Evolutionary conservation across 2,888 invertebrate species (phyloP).

Genomic region (Parnassius smintheus): DNA sequence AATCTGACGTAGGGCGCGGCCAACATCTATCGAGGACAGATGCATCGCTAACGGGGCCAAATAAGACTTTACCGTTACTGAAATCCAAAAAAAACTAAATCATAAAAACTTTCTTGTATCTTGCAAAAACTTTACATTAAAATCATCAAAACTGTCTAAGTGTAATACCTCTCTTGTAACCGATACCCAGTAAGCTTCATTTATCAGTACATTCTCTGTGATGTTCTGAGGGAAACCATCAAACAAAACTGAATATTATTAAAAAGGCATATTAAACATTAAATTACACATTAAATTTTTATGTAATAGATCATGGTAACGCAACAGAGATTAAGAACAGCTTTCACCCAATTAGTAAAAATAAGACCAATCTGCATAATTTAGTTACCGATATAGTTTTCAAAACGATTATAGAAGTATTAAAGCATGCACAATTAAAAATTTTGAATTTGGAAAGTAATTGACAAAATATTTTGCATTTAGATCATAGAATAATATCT

Average conservation of each 20-base stretch:
- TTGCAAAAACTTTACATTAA: constrained; percentile 80
- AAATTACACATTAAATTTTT: constrained; percentile 31
- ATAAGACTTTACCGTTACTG: constrained; percentile 80
- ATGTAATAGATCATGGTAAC: constrained; percentile 30
- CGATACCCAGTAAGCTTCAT: constrained; percentile 96
- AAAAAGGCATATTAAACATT: constrained; percentile 54
- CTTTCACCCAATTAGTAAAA: constrained; percentile 72
- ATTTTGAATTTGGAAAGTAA: constrained; percentile 50
- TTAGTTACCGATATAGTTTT: constrained; percentile 35
- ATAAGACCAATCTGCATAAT: constrained; percentile 72
- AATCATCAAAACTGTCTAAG: constrained; percentile 82
- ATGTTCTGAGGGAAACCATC: constrained; percentile 92
- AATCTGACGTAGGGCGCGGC: constrained; percentile 39
- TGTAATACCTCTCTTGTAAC: constrained; percentile 93
- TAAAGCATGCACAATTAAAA: constrained; percentile 60
- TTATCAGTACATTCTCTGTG: constrained; percentile 97
- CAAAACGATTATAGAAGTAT: constrained; percentile 45
- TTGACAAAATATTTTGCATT: constrained; percentile 15
- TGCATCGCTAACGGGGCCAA: constrained; percentile 82
- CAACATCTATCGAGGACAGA: constrained; percentile 79
- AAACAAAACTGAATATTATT: constrained; percentile 78
- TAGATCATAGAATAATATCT: constrained; percentile 40
- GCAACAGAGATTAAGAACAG: constrained; percentile 49
- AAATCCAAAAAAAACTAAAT: constrained; percentile 79
- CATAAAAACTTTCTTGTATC: constrained; percentile 78